These are phyloP conservation scores for Pecten maximus DNA, from an alignment of 2,888 invertebrate genomes.

Conservation along the genomic window DNA sequence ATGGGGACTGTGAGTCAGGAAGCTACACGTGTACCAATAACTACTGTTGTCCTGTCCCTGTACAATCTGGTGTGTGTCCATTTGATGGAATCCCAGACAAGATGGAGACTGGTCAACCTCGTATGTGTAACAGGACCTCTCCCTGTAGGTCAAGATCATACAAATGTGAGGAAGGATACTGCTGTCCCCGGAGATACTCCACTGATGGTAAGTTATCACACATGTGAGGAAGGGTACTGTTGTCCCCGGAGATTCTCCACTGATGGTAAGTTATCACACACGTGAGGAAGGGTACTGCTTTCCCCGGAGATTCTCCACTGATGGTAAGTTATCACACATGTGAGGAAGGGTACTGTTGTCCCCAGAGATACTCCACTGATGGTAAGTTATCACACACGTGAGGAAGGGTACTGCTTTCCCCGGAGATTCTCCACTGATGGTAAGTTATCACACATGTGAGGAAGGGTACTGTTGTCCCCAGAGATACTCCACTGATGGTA, in stretches of 20 bases:
- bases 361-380: background rate
- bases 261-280: background rate
- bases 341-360: background rate
- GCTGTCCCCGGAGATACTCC: conserved; percentile 36
- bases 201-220: too few relatives aligned
- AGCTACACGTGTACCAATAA: conserved; percentile 41
- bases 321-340: background rate
- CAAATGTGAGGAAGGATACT: conserved; percentile 43
- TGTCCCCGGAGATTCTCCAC: background rate
- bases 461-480: background rate
- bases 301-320: background rate
- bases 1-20: conserved; percentile 43
- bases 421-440: too few relatives aligned
- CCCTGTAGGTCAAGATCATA: conserved; percentile 42
- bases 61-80: conserved; percentile 42
- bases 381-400: background rate
- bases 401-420: background rate
- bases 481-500: background rate
- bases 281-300: background rate
- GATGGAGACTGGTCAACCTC: conserved; percentile 38
- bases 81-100: conserved; percentile 41
- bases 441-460: background rate
- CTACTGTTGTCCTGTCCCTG: conserved; percentile 42
- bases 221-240: too few relatives aligned
- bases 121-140: conserved; percentile 42